These are phyloP conservation scores for Nasonovia ribisnigri DNA, from an alignment of 2,888 invertebrate species.

Conservation along the genomic window DNA sequence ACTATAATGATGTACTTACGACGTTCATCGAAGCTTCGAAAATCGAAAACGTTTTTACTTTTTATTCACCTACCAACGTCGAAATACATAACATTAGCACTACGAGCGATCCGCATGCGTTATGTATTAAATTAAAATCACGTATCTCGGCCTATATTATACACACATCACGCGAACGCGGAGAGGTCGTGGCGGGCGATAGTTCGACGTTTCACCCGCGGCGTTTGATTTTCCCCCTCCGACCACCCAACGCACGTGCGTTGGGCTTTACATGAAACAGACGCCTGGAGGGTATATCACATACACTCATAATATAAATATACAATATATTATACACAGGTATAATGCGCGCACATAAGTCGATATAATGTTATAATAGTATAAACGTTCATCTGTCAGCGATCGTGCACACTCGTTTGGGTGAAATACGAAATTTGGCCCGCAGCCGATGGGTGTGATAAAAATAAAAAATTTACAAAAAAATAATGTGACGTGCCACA, in stretches of 20 bases:
- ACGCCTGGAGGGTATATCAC: background rate
- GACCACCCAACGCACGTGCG: background rate
- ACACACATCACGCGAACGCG: background rate
- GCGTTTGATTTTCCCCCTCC: background rate
- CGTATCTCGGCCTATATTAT: background rate
- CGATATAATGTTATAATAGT: background rate
- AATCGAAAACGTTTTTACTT: background rate
- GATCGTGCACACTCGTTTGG: background rate
- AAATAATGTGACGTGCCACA: background rate
- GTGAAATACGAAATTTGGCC: background rate
- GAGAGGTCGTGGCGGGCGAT: background rate
- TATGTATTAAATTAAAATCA: background rate
- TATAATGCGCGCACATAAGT: background rate
- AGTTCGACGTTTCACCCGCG: background rate
- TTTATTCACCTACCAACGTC: background rate
- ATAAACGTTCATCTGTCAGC: conserved; percentile 2
- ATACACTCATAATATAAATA: background rate
- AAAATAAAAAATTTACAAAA: background rate
- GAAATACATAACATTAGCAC: background rate
- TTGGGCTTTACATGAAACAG: background rate
- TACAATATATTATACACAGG: background rate
- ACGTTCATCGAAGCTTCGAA: background rate
- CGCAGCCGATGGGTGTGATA: background rate
- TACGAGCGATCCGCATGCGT: background rate
- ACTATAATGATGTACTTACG: background rate